Conservation (phyloP, 2,113 vertebrate genomes). For the Toxotes jaculatrix region DNA sequence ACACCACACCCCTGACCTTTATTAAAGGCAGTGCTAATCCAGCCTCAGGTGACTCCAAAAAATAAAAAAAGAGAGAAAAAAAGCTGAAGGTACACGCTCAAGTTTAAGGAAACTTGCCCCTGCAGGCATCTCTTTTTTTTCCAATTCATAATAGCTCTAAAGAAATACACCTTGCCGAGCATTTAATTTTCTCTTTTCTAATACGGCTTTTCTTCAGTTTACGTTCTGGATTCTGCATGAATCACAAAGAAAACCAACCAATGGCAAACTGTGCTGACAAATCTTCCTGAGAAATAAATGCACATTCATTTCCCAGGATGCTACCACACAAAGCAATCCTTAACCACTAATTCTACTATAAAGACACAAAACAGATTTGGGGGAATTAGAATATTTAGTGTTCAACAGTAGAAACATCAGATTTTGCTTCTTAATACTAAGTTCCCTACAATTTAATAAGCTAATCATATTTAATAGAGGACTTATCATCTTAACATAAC, state of each 20-base stretch:
- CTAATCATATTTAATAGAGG: conserved; percentile 12
- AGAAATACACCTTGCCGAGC: conserved; percentile 44
- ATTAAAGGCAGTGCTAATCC: conserved; percentile 52
- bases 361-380: conserved; percentile 35
- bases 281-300: conserved; percentile 58
- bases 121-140: conserved; percentile 62
- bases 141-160: conserved; percentile 43
- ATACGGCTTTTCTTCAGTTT: conserved; percentile 11
- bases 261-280: neutral
- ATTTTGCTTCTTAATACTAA: conserved; percentile 11
- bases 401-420: neutral
- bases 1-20: conserved; percentile 63
- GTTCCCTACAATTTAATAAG: conserved; percentile 16
- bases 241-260: conserved; percentile 22
- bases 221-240: conserved; percentile 9
- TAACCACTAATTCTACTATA: conserved; percentile 23
- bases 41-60: conserved; percentile 49
- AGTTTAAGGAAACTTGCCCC: conserved; percentile 67
- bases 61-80: neutral
- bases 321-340: conserved; percentile 20
- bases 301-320: conserved; percentile 51
- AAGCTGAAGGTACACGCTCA: conserved; percentile 63
- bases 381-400: conserved; percentile 27
- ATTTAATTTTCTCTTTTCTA: conserved; percentile 38
- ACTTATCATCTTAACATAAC: conserved; percentile 18